A percentile compares a stretch with the other conserved stretches of the same genome.
These are phyloP conservation scores for Boulengeromyrus knoepffleri DNA, from an alignment of 2,113 vertebrate genomes.

Conservation along the genomic window DNA sequence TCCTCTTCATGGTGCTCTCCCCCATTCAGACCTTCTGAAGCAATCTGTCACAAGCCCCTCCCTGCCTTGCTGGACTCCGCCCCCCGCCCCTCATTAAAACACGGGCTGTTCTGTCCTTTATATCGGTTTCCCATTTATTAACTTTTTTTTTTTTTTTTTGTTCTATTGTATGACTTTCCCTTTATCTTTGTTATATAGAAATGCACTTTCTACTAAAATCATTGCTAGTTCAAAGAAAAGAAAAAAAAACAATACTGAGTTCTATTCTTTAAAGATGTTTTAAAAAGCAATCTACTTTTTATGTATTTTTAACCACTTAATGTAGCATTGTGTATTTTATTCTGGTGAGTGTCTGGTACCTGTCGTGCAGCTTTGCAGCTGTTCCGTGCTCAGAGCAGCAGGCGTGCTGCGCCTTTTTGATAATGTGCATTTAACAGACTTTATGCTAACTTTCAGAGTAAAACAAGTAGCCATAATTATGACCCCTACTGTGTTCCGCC, in stretches of 20 bases:
- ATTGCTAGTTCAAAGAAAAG: constrained; percentile 56
- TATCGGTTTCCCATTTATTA: constrained; percentile 12
- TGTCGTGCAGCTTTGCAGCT: constrained; percentile 61
- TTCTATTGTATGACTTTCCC: constrained; percentile 46
- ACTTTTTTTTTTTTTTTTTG: constrained; percentile 15
- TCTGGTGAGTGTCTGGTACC: constrained; percentile 73
- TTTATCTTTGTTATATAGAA: constrained; percentile 65
- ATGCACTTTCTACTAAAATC: constrained; percentile 78
- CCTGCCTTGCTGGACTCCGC: constrained; percentile 2
- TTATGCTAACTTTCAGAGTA: constrained; percentile 72
- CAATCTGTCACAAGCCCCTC: constrained; percentile 38
- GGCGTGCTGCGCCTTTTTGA: constrained; percentile 71
- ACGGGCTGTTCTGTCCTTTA: constrained; percentile 12
- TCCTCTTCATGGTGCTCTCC: constrained; percentile 22
- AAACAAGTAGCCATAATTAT: constrained; percentile 60
- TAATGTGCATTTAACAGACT: constrained; percentile 74
- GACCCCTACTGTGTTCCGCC: constrained; percentile 23
- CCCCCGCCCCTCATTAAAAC: background rate
- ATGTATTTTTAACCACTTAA: constrained; percentile 78
- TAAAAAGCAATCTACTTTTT: constrained; percentile 59
- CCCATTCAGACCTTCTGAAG: background rate
- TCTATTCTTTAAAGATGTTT: constrained; percentile 68
- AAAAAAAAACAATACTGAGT: constrained; percentile 52
- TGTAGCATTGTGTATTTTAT: constrained; percentile 77
- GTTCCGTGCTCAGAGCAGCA: constrained; percentile 48